Evolutionary conservation across 2,888 invertebrate species (phyloP).

Genomic region (Sinodicranocentrus sp.): DNA sequence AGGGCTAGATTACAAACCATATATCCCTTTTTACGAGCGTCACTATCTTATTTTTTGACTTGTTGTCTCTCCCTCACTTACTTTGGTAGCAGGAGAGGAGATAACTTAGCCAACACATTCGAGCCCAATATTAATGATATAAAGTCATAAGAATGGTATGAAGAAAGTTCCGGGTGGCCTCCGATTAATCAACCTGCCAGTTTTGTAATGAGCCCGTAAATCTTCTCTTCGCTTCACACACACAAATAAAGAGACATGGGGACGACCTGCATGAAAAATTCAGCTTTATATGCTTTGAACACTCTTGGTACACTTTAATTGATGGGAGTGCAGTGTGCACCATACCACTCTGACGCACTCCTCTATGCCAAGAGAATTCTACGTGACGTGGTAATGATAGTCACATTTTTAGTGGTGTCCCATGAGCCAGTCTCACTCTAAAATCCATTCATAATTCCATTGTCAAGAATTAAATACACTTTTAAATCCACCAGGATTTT

Average conservation of each 20-base stretch:
- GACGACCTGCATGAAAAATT: slow-evolving; percentile 59
- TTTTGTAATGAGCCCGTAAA: slow-evolving; percentile 70
- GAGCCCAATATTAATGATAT: slow-evolving; percentile 62
- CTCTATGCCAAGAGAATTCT: too few relatives aligned
- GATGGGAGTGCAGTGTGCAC: slow-evolving; percentile 36
- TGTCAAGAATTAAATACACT: too few relatives aligned
- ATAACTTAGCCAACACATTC: slow-evolving; percentile 22
- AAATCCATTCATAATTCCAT: too few relatives aligned
- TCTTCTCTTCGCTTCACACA: slow-evolving; percentile 51
- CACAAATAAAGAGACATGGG: slow-evolving; percentile 32
- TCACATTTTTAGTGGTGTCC: too few relatives aligned
- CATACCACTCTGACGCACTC: too few relatives aligned
- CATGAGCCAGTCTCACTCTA: too few relatives aligned
- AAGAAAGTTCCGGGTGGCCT: slow-evolving; percentile 71
- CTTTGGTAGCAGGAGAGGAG: not conserved
- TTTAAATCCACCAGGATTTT: too few relatives aligned
- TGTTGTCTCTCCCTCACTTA: too few relatives aligned
- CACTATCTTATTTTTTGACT: slow-evolving; percentile 1
- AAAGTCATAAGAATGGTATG: slow-evolving; percentile 65
- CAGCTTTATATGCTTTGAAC: slow-evolving; percentile 44
- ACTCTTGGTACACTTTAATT: slow-evolving; percentile 53
- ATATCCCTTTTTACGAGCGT: not conserved
- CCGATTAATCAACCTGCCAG: slow-evolving; percentile 71
- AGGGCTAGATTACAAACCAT: too few relatives aligned
- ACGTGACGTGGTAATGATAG: too few relatives aligned